These are phyloP conservation scores for Exaiptasia diaphana DNA, from an alignment of 64 coral and sea anemone species.

Conservation along the genomic window DNA sequence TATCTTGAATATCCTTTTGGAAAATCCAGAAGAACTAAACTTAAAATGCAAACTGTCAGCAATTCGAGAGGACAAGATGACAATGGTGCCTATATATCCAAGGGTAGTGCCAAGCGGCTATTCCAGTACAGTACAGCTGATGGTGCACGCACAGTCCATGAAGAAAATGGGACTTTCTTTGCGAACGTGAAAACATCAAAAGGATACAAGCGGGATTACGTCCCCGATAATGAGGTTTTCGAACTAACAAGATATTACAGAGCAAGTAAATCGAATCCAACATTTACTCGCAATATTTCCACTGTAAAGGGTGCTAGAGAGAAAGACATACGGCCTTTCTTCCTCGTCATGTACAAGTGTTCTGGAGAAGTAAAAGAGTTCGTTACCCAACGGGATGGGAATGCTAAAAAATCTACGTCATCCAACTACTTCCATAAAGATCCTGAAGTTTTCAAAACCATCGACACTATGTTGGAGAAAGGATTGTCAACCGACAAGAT, in stretches of 20 bases:
- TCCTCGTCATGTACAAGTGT: conserved; percentile 52
- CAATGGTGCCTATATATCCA: conserved; percentile 56
- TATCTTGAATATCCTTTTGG: conserved; percentile 54
- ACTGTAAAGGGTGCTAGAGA: neutral
- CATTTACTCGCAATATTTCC: neutral
- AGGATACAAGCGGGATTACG: conserved; percentile 14
- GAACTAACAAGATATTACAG: conserved; percentile 10
- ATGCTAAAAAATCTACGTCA: conserved; percentile 24
- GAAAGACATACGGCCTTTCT: conserved; percentile 44
- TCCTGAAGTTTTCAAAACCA: conserved; percentile 30
- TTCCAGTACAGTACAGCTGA: conserved; percentile 23
- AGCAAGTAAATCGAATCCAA: neutral
- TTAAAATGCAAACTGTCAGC: conserved; percentile 59
- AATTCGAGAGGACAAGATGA: conserved; percentile 60
- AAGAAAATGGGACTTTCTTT: conserved; percentile 28
- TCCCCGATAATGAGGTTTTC: conserved; percentile 5
- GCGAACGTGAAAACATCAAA: conserved; percentile 13
- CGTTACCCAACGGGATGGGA: conserved; percentile 35
- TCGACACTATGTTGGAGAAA: conserved; percentile 44
- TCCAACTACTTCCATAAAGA: conserved; percentile 45
- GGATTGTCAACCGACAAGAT: conserved; percentile 60
- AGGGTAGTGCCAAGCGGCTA: conserved; percentile 7
- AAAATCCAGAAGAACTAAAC: conserved; percentile 50
- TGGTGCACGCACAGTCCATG: conserved; percentile 15
- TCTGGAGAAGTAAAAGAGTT: conserved; percentile 38